A percentile compares a stretch with the other conserved stretches of the same genome.
Evolutionary conservation across 2,888 invertebrate genomes (phyloP).

Genomic region (Ormyrus thymus): DNA sequence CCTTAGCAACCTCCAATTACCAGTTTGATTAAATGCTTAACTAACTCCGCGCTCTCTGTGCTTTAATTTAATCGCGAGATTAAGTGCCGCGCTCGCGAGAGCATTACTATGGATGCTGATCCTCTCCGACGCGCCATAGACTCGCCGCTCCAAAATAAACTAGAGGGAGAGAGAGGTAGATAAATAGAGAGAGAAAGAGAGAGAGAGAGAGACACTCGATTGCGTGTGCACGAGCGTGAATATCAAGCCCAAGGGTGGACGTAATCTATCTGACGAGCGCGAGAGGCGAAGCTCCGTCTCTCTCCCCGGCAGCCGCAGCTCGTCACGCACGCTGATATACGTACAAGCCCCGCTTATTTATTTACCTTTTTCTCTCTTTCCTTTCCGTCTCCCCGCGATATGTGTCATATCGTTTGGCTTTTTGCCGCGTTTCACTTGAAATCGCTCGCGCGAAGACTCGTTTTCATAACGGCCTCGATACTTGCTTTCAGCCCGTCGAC

Average conservation of each 20-base stretch:
- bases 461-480: too few relatives aligned
- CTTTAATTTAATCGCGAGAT: conserved; percentile 74
- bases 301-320: background rate
- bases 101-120: too few relatives aligned
- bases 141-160: too few relatives aligned
- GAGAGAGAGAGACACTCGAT: background rate
- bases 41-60: conserved; percentile 71
- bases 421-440: too few relatives aligned
- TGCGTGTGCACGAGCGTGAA: conserved; percentile 39
- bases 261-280: conserved; percentile 43
- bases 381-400: conserved; percentile 13
- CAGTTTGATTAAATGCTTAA: conserved; percentile 74
- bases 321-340: conserved; percentile 37
- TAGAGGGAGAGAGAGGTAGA: conserved; percentile 2
- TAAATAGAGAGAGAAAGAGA: conserved; percentile 3
- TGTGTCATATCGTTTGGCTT: background rate
- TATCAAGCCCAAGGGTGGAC: conserved; percentile 36
- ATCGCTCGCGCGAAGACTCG: too few relatives aligned
- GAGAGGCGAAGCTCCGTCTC: background rate
- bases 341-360: background rate
- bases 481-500: conserved; percentile 67
- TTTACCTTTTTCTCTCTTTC: too few relatives aligned
- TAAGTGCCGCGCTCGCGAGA: conserved; percentile 65
- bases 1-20: conserved; percentile 72
- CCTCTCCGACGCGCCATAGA: too few relatives aligned